Conservation (phyloP, 2,113 vertebrate species). For the Orientallactaga bullata region DNA sequence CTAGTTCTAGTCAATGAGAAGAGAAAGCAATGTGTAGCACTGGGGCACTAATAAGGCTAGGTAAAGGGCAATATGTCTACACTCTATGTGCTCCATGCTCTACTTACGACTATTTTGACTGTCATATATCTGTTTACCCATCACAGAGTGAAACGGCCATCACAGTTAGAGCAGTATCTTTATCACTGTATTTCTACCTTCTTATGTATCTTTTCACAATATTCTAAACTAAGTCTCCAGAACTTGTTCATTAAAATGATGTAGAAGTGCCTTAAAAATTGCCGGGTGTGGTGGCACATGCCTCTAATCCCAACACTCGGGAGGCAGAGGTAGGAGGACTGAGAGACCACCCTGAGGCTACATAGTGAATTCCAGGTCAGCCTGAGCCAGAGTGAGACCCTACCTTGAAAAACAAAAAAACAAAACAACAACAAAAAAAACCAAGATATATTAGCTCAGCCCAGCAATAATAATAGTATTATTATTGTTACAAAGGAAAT, state of each 20-base stretch:
- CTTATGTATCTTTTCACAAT: conserved; percentile 23
- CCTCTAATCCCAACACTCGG: no score
- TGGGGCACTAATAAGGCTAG: background rate
- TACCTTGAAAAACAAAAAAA: no score
- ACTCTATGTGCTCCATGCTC: background rate
- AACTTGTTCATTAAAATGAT: conserved; percentile 47
- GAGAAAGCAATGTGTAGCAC: background rate
- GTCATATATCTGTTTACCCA: background rate
- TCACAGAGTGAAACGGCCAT: background rate
- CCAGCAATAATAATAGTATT: background rate
- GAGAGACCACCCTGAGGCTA: no score
- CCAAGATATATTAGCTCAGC: conserved; percentile 42
- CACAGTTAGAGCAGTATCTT: conserved; percentile 33
- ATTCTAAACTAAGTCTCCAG: conserved; percentile 22
- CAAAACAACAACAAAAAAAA: no score
- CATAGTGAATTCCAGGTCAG: no score
- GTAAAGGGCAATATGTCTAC: background rate
- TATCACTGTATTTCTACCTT: background rate
- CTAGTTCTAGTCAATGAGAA: background rate
- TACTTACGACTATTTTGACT: conserved; percentile 14
- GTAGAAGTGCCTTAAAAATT: background rate
- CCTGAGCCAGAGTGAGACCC: no score
- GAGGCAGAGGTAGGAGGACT: no score
- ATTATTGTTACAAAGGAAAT: conserved; percentile 57
- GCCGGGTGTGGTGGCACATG: no score